Conservation (phyloP, 2,113 vertebrate genomes). For the Mohoua ochrocephala region DNA sequence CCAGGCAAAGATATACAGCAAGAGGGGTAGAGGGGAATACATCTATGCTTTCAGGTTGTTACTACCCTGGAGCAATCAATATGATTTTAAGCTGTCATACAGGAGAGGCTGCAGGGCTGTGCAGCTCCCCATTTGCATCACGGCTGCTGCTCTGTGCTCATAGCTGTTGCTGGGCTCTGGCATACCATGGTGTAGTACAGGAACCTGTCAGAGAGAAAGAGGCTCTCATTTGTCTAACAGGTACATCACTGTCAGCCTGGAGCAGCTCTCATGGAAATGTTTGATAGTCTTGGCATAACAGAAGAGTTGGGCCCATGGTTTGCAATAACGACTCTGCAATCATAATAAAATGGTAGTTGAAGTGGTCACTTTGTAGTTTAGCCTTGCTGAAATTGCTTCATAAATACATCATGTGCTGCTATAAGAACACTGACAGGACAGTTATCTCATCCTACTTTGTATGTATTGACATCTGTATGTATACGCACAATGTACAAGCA, state of each 20-base stretch:
- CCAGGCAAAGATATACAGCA: neutral
- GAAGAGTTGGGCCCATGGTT: neutral
- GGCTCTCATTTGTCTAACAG: neutral
- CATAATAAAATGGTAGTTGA: neutral
- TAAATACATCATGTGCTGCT: neutral
- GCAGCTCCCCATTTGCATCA: neutral
- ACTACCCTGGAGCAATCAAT: neutral
- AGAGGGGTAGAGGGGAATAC: neutral
- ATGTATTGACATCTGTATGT: neutral
- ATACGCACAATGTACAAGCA: neutral
- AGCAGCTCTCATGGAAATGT: neutral
- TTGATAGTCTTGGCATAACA: neutral
- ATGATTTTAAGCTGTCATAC: neutral
- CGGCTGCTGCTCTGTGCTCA: neutral
- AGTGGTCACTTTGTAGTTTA: neutral
- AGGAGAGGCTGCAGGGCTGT: neutral
- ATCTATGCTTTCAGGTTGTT: neutral
- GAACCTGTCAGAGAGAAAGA: neutral
- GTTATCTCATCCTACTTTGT: neutral
- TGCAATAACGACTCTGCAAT: neutral
- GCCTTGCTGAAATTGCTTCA: neutral
- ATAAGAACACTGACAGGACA: neutral
- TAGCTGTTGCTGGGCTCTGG: neutral
- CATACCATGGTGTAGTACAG: neutral
- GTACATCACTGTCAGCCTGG: neutral